Evolutionary conservation across 2,113 vertebrate genomes (phyloP).

Genomic region (Patagioenas fasciata): DNA sequence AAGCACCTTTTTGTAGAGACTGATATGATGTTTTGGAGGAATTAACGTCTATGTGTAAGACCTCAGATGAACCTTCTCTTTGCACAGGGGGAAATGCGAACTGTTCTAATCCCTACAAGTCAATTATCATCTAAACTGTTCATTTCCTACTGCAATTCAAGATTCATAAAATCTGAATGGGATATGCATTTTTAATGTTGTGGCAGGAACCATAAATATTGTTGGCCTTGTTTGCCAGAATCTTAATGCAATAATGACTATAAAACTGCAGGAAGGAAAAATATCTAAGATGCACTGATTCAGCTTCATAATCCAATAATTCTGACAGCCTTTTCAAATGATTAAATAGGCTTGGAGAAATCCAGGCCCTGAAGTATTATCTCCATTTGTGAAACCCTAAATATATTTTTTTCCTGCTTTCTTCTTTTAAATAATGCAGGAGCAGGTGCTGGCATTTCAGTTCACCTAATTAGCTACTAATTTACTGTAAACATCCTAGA

Average conservation of each 20-base stretch:
- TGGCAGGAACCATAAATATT: slow-evolving; percentile 68
- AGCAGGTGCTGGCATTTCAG: slow-evolving; percentile 73
- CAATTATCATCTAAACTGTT: slow-evolving; percentile 71
- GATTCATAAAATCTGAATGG: slow-evolving; percentile 69
- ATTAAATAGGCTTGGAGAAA: slow-evolving; percentile 56
- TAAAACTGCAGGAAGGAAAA: slow-evolving; percentile 50
- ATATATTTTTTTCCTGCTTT: neutral
- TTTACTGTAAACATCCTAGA: slow-evolving; percentile 74
- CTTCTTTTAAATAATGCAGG: slow-evolving; percentile 64
- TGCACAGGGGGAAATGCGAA: slow-evolving; percentile 43
- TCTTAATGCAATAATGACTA: slow-evolving; percentile 63
- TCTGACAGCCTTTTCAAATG: slow-evolving; percentile 56
- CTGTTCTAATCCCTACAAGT: slow-evolving; percentile 59
- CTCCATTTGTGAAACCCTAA: slow-evolving; percentile 46
- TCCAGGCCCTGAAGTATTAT: slow-evolving; percentile 44
- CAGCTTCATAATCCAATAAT: slow-evolving; percentile 50
- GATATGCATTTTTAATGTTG: slow-evolving; percentile 73
- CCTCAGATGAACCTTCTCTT: slow-evolving; percentile 62
- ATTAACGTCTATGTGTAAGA: slow-evolving; percentile 31
- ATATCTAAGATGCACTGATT: slow-evolving; percentile 48
- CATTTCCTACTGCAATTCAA: slow-evolving; percentile 67
- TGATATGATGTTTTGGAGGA: slow-evolving; percentile 17
- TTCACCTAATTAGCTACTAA: slow-evolving; percentile 75
- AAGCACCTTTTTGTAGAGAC: slow-evolving; percentile 11
- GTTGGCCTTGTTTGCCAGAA: slow-evolving; percentile 65